A percentile compares a stretch with the other conserved stretches of the same genome.
These are phyloP conservation scores for Streptopelia turtur DNA, from an alignment of 2,797 vertebrate genomes.

Conservation along the genomic window DNA sequence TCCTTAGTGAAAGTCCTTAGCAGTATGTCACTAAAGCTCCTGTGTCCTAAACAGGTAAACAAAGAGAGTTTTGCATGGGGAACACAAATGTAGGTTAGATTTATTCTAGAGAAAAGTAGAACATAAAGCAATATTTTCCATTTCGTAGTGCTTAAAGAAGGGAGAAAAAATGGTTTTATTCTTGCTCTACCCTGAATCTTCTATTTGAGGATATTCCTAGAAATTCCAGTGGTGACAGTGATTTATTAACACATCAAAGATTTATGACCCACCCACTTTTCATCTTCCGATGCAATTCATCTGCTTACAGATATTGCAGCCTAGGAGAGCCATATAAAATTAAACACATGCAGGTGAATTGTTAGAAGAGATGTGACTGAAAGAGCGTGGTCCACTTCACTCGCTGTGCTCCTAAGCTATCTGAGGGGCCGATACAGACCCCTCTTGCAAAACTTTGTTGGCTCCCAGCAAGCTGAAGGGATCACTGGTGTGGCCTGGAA, in stretches of 20 bases:
- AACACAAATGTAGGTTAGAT: neutral
- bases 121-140: neutral
- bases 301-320: neutral
- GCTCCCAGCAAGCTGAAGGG: neutral
- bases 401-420: neutral
- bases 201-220: neutral
- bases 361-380: neutral
- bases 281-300: neutral
- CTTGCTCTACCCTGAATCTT: neutral
- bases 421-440: neutral
- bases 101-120: neutral
- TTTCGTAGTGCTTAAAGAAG: neutral
- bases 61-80: neutral
- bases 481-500: accelerated
- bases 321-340: neutral
- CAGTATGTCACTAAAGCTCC: neutral
- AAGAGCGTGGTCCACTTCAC: neutral
- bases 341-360: neutral
- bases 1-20: slow-evolving; percentile 6
- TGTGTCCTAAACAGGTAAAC: neutral
- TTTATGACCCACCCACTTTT: neutral
- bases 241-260: neutral
- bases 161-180: neutral
- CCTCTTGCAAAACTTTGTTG: neutral
- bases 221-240: neutral